These are phyloP conservation scores for Poecilia velifera DNA, from an alignment of 2,797 vertebrate genomes.

Conservation along the genomic window DNA sequence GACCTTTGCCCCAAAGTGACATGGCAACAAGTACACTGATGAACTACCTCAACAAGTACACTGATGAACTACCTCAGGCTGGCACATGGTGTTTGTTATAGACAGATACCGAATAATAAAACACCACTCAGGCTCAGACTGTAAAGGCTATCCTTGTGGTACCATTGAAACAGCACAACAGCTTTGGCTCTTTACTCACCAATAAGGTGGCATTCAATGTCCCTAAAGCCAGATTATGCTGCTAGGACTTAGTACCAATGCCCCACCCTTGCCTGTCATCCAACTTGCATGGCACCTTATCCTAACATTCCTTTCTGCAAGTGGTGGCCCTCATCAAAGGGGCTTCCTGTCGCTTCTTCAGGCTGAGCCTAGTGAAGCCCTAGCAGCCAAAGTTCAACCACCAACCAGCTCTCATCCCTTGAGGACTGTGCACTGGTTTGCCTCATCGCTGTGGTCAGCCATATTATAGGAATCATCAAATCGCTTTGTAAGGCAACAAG, in stretches of 20 bases:
- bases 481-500: constrained; percentile 15
- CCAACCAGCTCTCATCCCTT: neutral
- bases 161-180: neutral
- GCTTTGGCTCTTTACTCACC: neutral
- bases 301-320: neutral
- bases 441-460: neutral
- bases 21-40: neutral
- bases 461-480: too few relatives aligned
- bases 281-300: neutral
- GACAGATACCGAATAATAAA: neutral
- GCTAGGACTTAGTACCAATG: neutral
- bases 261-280: neutral
- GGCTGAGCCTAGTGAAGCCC: neutral
- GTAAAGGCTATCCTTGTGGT: neutral
- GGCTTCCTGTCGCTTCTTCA: neutral
- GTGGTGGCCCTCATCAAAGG: neutral
- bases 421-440: neutral
- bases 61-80: neutral
- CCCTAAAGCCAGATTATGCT: neutral
- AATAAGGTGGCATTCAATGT: neutral
- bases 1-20: neutral
- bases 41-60: neutral
- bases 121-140: neutral
- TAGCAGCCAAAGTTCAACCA: neutral
- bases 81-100: neutral